Base-by-base conservation (phyloP, 2,113 vertebrate species). In the Eublepharis macularius region DNA sequence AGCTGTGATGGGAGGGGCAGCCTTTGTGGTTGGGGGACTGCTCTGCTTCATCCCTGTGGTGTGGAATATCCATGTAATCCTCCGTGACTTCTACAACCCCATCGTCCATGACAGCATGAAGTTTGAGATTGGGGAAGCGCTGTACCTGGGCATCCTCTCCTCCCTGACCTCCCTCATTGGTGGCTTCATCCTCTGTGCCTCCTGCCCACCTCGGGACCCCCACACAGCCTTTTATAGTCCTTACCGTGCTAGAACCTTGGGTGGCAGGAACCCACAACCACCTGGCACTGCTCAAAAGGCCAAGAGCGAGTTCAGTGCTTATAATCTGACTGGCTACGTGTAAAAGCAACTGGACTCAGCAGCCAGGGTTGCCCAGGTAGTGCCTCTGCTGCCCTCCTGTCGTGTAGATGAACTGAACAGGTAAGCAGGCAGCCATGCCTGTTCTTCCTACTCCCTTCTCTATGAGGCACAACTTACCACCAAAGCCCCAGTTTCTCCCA, bases 51-150 rank as follows among this genome's bases (percentile, higher is more conserved):
- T 99, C 68, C 99, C 99, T 0, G 92, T 99, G 47, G 94, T 96
- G 39, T 99, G 98, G 98, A 99, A 98, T 91, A 98, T 98, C 83
- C 97, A 99, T 0, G 97, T 97, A 83, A 97, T 99, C 87, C 97
- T 99, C 76, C 95, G 94, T 89, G 98, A 97, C 87, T 99, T 99
- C 96, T 97, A 97, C 94, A 97, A 94, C 69, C 97, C 97, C 2
- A 66, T 94, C 43, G 1, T 99, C 4, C 98, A 97, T 0, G 90
- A 97, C 93, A 97, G 97, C 93, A 94, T 97, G 94, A 99, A 99
- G 95, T 98, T 95, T 0, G 99, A 99, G 94, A 95, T 99, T 0
- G 99, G 99, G 2, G 97, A 98, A 78, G 98, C 98, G 1, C 95
- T 99, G 70, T 99, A 98, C 81, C 90, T 98, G 19, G 99, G 98